Percentiles rank a stretch among this genome's conserved stretches.
Conservation (phyloP, 2,797 vertebrate species). For the Leptodactylus fallax region DNA sequence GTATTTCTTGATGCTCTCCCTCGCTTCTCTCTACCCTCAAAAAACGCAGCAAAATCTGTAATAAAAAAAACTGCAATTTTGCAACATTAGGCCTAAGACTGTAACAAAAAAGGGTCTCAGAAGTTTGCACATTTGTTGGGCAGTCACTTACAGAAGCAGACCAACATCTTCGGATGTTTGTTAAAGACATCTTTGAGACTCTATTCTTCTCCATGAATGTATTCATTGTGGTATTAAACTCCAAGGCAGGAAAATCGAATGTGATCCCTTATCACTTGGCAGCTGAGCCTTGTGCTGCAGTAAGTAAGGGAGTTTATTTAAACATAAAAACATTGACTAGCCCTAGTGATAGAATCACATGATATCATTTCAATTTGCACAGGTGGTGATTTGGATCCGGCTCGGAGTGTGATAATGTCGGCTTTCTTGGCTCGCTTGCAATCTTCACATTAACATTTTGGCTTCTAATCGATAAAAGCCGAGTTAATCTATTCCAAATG, state of each 20-base stretch:
- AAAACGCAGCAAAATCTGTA: too few relatives aligned
- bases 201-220: slow-evolving; percentile 6
- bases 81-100: too few relatives aligned
- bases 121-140: too few relatives aligned
- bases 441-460: slow-evolving; percentile 51
- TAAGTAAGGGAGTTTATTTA: slow-evolving; percentile 44
- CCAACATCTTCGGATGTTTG: not conserved
- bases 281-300: slow-evolving; percentile 12
- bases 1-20: too few relatives aligned
- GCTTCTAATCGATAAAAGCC: slow-evolving; percentile 35
- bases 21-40: too few relatives aligned
- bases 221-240: slow-evolving; percentile 23
- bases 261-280: slow-evolving; percentile 48
- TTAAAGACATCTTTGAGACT: not conserved
- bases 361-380: slow-evolving; percentile 65
- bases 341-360: slow-evolving; percentile 19
- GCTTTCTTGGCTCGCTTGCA: slow-evolving; percentile 43
- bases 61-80: too few relatives aligned
- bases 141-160: too few relatives aligned
- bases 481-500: not conserved
- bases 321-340: slow-evolving; percentile 40
- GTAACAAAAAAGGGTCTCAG: too few relatives aligned
- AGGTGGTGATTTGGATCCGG: slow-evolving; percentile 44
- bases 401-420: slow-evolving; percentile 15
- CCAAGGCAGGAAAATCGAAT: slow-evolving; percentile 26